phyloP scores from a whole-genome alignment of 2,797 vertebrate genomes.

The Stomatorhinus walkeri region DNA sequence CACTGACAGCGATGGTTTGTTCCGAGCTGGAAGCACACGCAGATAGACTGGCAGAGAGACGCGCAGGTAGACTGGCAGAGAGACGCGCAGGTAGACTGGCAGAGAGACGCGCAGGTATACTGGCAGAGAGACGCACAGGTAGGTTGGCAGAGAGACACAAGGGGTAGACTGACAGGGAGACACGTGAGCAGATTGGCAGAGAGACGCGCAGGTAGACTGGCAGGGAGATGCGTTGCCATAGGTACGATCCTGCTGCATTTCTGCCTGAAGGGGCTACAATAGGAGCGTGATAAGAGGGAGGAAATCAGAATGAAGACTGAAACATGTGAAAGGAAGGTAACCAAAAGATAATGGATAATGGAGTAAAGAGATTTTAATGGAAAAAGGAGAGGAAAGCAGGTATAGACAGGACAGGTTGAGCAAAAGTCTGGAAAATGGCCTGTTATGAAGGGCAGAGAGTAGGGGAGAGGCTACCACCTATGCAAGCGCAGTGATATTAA shows the following conservation, averaged over 20 bases:
- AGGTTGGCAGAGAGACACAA: background rate
- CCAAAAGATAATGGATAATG: conserved; percentile 27
- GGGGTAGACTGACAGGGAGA: background rate
- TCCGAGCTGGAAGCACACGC: background rate
- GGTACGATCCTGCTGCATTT: conserved; percentile 55
- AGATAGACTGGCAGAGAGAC: background rate
- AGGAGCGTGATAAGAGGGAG: conserved; percentile 39
- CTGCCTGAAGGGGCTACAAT: conserved; percentile 55
- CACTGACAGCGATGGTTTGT: background rate
- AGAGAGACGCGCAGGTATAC: conserved; percentile 25
- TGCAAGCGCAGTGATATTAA: conserved; percentile 34
- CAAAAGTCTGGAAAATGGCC: background rate
- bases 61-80: background rate
- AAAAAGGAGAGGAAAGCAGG: conserved; percentile 36
- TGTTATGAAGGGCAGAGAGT: conserved; percentile 34
- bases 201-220: conserved; percentile 47
- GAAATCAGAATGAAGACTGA: conserved; percentile 33
- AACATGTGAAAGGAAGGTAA: conserved; percentile 37
- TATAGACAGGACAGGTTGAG: conserved; percentile 30
- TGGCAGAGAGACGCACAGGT: conserved; percentile 57
- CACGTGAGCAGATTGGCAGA: background rate
- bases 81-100: background rate
- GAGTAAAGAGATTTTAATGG: conserved; percentile 18
- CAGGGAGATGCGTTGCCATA: conserved; percentile 53
- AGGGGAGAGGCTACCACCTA: conserved; percentile 46